Percentiles rank a stretch among this genome's conserved stretches.
phyloP scores from a whole-genome alignment of 1,140 invertebrate species.

The Anastrepha ludens region DNA sequence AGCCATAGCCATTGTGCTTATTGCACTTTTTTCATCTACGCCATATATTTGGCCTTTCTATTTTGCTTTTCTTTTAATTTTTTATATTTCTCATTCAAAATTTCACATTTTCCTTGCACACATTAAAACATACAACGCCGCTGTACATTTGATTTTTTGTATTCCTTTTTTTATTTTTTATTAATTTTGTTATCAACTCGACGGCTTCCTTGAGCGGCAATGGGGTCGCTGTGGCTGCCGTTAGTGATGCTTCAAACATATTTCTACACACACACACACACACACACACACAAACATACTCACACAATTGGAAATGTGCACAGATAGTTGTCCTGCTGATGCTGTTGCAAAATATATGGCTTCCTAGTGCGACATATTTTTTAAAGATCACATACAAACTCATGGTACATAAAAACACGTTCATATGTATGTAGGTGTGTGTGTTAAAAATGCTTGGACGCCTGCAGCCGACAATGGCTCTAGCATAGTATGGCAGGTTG shows the following conservation, averaged over 20 bases:
- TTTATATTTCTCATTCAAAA: slow-evolving; percentile 31
- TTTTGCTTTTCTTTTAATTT: neutral
- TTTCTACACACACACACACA: neutral
- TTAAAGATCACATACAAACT: neutral
- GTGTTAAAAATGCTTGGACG: slow-evolving; percentile 22
- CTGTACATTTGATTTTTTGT: neutral
- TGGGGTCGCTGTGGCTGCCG: neutral
- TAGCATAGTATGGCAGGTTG: neutral
- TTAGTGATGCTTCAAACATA: neutral
- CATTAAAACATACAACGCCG: neutral
- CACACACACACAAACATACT: neutral
- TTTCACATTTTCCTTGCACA: neutral
- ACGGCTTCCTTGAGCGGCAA: slow-evolving; percentile 35
- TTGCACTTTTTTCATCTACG: neutral
- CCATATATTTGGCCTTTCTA: neutral
- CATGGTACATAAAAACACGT: neutral
- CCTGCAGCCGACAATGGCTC: slow-evolving; percentile 4
- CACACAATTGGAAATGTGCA: neutral
- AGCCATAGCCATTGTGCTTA: slow-evolving; percentile 12
- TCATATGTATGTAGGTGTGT: neutral
- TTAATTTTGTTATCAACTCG: slow-evolving; percentile 49
- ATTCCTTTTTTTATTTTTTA: neutral
- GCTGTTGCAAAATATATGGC: slow-evolving; percentile 45
- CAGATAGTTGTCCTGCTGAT: neutral
- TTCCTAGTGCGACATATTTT: slow-evolving; percentile 49